These are phyloP conservation scores for Drosophila paracracens DNA, from an alignment of 2,888 invertebrate species.

Conservation along the genomic window DNA sequence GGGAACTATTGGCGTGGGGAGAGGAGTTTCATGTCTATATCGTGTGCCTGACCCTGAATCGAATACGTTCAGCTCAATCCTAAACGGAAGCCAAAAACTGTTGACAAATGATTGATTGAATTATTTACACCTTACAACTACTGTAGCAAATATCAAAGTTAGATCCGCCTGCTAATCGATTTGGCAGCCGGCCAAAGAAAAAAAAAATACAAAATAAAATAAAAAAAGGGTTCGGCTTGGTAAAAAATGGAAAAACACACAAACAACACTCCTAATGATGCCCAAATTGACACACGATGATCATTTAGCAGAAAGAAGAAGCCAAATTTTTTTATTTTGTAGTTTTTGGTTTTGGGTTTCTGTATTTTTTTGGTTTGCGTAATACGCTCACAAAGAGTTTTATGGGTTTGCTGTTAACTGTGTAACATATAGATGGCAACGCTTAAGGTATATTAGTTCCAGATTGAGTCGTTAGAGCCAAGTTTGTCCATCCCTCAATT, in stretches of 20 bases:
- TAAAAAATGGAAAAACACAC: constrained; percentile 19
- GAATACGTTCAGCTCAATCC: constrained; percentile 18
- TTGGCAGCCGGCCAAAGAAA: constrained; percentile 55
- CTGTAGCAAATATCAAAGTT: constrained; percentile 70
- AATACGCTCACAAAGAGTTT: constrained; percentile 16
- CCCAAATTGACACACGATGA: constrained; percentile 79
- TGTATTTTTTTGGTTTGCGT: constrained; percentile 20
- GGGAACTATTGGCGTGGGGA: background rate
- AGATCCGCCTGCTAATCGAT: constrained; percentile 81
- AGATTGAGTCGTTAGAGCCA: background rate
- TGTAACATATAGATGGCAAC: background rate
- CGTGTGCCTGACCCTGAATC: constrained; percentile 66
- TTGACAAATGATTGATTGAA: constrained; percentile 81
- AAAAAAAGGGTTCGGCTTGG: constrained; percentile 69
- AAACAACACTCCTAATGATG: constrained; percentile 74
- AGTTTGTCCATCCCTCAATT: background rate
- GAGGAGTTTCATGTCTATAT: constrained; percentile 1
- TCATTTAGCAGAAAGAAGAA: constrained; percentile 73
- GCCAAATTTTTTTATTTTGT: constrained; percentile 43
- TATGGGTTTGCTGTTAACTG: background rate
- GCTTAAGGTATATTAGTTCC: background rate
- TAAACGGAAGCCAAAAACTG: constrained; percentile 78
- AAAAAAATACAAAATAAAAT: constrained; percentile 13
- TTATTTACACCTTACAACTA: constrained; percentile 79
- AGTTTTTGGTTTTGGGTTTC: constrained; percentile 27